Percentiles rank a stretch among this genome's conserved stretches.
Evolutionary conservation across 2,888 invertebrate species (phyloP).

Genomic region (Brachycybe producta): DNA sequence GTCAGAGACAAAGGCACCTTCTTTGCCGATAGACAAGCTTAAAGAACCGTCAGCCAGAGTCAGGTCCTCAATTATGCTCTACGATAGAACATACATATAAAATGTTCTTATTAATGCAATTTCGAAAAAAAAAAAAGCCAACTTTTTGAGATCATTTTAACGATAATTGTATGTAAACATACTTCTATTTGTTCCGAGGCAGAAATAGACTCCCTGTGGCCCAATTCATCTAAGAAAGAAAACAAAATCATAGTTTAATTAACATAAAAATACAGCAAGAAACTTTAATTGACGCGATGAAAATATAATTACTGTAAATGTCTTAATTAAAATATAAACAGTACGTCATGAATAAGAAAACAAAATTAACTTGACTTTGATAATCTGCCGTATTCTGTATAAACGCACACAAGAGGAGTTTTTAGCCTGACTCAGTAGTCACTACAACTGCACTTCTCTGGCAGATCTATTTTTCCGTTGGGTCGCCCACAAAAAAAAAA

Average conservation of each 20-base stretch:
- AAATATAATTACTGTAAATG: too few relatives aligned
- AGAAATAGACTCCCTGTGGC: conserved; percentile 12
- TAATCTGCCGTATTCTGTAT: too few relatives aligned
- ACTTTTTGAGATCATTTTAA: neutral
- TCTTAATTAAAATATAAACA: too few relatives aligned
- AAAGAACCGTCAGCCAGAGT: conserved; percentile 16
- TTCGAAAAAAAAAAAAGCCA: neutral
- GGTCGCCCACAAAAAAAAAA: too few relatives aligned
- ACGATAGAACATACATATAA: neutral
- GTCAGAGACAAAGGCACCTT: neutral
- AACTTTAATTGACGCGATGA: too few relatives aligned
- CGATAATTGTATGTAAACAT: neutral
- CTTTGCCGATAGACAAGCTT: conserved; percentile 3
- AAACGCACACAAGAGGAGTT: too few relatives aligned
- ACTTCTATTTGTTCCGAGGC: conserved; percentile 19
- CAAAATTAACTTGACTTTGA: too few relatives aligned
- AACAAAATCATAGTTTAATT: neutral
- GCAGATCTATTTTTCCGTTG: too few relatives aligned
- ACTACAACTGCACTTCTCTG: too few relatives aligned
- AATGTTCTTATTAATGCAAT: neutral
- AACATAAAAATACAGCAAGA: neutral
- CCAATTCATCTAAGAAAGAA: conserved; percentile 11
- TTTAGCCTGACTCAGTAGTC: too few relatives aligned
- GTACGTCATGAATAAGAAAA: too few relatives aligned
- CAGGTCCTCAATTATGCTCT: conserved; percentile 19